Conservation (phyloP, 2,888 invertebrate genomes). For the Carabus problematicus region DNA sequence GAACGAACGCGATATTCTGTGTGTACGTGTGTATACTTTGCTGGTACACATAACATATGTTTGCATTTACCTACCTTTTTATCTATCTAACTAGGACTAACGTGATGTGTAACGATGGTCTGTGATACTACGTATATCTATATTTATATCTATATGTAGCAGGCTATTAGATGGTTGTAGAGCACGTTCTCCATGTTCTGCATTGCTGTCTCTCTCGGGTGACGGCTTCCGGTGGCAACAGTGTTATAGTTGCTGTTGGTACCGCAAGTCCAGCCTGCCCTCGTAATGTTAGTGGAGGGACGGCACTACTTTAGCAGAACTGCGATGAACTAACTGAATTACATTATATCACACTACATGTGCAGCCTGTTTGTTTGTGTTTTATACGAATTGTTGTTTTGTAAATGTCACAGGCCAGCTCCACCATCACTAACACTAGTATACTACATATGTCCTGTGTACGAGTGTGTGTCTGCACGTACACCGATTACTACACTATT, state of each 20-base stretch:
- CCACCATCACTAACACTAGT: too few species aligned
- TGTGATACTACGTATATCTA: too few species aligned
- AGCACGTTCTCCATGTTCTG: conserved; percentile 49
- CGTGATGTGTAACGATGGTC: too few species aligned
- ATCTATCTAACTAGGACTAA: too few species aligned
- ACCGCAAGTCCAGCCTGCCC: conserved; percentile 16
- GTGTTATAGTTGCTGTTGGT: conserved; percentile 10
- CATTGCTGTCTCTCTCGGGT: conserved; percentile 54
- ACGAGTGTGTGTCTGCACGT: neutral
- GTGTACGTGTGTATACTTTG: too few species aligned
- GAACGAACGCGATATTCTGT: neutral
- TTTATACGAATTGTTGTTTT: too few species aligned
- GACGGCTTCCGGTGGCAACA: neutral
- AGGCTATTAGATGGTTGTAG: neutral
- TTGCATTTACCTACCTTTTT: neutral
- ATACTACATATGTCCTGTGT: too few species aligned
- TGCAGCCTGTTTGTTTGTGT: too few species aligned
- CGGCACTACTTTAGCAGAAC: conserved; percentile 58
- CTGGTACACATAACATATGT: conserved; percentile 9
- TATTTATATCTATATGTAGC: neutral
- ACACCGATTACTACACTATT: conserved; percentile 33
- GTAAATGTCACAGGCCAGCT: too few species aligned
- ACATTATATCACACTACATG: neutral
- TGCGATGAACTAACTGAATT: conserved; percentile 43
- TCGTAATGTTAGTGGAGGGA: conserved; percentile 45